These are phyloP conservation scores for Tenthredo distinguenda DNA, from an alignment of 2,888 invertebrate species.

Conservation along the genomic window DNA sequence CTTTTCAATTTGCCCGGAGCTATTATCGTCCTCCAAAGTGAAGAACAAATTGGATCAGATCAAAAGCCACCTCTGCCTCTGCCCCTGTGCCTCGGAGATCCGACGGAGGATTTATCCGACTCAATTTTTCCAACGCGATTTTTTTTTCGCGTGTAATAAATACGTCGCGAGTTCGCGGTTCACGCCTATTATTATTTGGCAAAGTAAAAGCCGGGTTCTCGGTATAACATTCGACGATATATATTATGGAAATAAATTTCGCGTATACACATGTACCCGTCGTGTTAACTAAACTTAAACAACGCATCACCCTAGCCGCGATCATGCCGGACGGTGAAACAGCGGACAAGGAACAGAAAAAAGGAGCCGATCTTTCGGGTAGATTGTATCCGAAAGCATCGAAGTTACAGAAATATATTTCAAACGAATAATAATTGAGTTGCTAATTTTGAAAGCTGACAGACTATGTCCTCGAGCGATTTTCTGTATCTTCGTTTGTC, in stretches of 20 bases:
- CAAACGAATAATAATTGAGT: background rate
- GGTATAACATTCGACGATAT: background rate
- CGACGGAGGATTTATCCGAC: background rate
- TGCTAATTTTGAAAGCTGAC: background rate
- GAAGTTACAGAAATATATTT: background rate
- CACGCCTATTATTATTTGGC: background rate
- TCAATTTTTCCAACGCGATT: background rate
- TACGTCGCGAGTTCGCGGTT: background rate
- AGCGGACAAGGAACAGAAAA: background rate
- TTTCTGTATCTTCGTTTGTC: background rate
- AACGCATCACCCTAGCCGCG: background rate
- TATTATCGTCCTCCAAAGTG: constrained; percentile 6
- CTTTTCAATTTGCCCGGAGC: constrained; percentile 37
- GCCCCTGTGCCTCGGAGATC: background rate
- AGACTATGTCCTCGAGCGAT: background rate
- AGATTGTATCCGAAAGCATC: background rate
- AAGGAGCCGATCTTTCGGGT: background rate
- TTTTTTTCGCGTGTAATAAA: background rate
- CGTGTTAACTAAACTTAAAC: background rate
- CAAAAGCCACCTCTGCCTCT: constrained; percentile 5
- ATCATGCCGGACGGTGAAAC: background rate
- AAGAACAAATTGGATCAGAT: constrained; percentile 42
- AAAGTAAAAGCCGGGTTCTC: background rate
- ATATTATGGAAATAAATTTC: background rate
- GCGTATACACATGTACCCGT: background rate